Evolutionary conservation across 1,140 invertebrate genomes (phyloP), one percentile per base, ranked within the genome.

Genomic region (Rhopalosiphum padi): DNA sequence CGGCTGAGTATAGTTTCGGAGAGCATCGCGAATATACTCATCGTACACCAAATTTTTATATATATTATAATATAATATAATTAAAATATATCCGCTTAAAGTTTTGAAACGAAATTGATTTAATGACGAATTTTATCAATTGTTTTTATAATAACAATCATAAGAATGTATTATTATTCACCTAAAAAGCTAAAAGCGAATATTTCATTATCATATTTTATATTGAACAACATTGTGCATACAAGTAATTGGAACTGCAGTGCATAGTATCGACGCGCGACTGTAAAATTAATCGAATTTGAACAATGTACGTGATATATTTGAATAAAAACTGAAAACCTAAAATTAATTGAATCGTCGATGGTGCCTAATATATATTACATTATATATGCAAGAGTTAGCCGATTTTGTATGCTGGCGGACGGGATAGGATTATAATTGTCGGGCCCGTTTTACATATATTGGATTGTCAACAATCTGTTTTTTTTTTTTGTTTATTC

Each of bases 271-370:
- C 60, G 30, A 68, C 15, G 60, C 60, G 30, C 30, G 30, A n/a
- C 1, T 11, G 60, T 18, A 68, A 68, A 68, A 68, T 30, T 11
- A 60, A 60, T 30, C 55, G 0, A 60, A 60, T 60, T 60, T 60
- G 55, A 68, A n/a, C n/a, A 68, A 68, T 18, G 5, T n/a, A 18
- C 30, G 4, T 48, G 2, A 1, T 2, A n/a, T 68, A 68, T 68
- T 68, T 68, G 11, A 68, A 30, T n/a, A 68, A n/a, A n/a, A 68
- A 68, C 30, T 68, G 30, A 68, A 68, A n/a, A 68, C 60, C 60
- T 68, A 68, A 68, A 68, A 68, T 68, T 68, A 68, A 68, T n/a
- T 68, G 60, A 68, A 68, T 68, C 30, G 60, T 68, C 60, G n/a
- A 30, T 68, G 60, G 30, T n/a, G 30, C 30, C 60, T 68, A n/a